Evolutionary conservation across 2,113 vertebrate genomes (phyloP).

Genomic region (Notothenia rossii): DNA sequence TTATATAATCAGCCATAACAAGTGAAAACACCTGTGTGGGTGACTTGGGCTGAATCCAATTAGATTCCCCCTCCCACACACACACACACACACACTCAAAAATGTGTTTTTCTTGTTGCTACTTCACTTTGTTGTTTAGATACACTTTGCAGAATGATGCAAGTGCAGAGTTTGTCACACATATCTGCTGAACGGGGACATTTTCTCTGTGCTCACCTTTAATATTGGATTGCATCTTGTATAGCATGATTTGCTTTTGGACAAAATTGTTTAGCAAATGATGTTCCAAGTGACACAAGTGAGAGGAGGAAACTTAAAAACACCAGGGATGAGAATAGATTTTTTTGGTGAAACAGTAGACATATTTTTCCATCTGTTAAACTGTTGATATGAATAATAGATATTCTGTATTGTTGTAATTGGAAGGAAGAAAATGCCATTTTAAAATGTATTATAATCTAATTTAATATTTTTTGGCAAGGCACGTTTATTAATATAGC

Average conservation of each 20-base stretch:
- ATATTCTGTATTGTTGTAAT: neutral
- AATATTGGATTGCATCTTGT: neutral
- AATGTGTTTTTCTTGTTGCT: neutral
- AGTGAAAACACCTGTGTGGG: neutral
- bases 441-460: too few species aligned
- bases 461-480: too few species aligned
- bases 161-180: neutral
- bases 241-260: neutral
- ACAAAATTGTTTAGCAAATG: neutral
- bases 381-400: slow-evolving; percentile 3
- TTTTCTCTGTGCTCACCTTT: neutral
- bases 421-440: too few species aligned
- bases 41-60: neutral
- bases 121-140: neutral
- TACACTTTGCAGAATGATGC: too few species aligned
- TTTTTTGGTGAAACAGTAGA: neutral
- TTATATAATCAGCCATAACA: neutral
- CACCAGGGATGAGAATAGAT: neutral
- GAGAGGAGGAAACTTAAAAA: neutral
- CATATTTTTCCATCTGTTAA: neutral
- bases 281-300: neutral
- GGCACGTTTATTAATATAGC: too few species aligned
- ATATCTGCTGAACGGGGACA: neutral
- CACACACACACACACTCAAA: neutral
- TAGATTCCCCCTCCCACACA: too few species aligned